Conservation (phyloP, 1,140 invertebrate genomes). For the Rhopalosiphum maidis region DNA sequence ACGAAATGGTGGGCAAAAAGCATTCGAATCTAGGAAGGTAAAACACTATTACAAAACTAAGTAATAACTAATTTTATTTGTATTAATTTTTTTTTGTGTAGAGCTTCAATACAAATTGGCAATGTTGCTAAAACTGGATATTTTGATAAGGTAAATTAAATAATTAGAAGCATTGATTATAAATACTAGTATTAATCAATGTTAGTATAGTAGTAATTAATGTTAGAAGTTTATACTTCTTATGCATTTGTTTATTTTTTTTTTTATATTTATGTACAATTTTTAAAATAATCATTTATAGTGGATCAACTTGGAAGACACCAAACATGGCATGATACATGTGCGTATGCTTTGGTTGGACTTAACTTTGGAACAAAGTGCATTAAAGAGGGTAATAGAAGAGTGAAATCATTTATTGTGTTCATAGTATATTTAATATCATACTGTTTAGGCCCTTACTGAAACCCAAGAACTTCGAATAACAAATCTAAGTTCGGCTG, state of each 20-base stretch:
- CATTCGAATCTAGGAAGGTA: slow-evolving; percentile 57
- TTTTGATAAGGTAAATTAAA: slow-evolving; percentile 70
- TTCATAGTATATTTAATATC: slow-evolving; percentile 51
- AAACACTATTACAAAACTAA: slow-evolving; percentile 13
- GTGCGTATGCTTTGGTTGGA: slow-evolving; percentile 86
- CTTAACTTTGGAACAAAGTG: slow-evolving; percentile 73
- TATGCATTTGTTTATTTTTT: neutral
- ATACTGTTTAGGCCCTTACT: slow-evolving; percentile 69
- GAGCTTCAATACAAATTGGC: slow-evolving; percentile 73
- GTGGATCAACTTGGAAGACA: slow-evolving; percentile 93
- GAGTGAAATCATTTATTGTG: neutral
- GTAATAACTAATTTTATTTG: neutral
- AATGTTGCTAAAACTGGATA: slow-evolving; percentile 72
- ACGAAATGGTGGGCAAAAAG: slow-evolving; percentile 54
- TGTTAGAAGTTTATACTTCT: neutral
- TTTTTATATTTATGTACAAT: neutral
- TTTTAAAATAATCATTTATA: slow-evolving; percentile 62
- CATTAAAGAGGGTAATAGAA: slow-evolving; percentile 76
- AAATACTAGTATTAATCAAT: too few relatives aligned
- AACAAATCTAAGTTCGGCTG: slow-evolving; percentile 76
- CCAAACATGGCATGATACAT: slow-evolving; percentile 91
- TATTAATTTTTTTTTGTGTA: slow-evolving; percentile 61
- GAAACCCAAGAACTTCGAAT: slow-evolving; percentile 79
- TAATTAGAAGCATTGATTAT: too few relatives aligned
- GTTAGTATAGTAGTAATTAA: too few relatives aligned